Conservation (phyloP, 2,113 vertebrate species). For the Ptychochromis oligacanthus region DNA sequence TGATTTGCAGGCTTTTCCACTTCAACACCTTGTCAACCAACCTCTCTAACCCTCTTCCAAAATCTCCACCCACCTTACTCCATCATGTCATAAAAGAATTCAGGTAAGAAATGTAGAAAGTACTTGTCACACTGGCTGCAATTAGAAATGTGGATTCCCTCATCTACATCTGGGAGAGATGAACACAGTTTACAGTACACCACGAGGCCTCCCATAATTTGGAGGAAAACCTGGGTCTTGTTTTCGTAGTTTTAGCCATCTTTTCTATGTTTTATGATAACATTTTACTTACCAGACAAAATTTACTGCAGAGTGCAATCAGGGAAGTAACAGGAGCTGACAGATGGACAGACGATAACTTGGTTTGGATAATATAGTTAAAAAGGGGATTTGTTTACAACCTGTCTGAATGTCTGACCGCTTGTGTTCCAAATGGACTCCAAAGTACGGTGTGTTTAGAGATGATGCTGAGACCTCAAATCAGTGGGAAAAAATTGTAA, state of each 20-base stretch:
- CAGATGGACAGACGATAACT: constrained; percentile 14
- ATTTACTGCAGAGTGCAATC: constrained; percentile 15
- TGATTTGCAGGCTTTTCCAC: constrained; percentile 72
- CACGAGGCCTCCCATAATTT: constrained; percentile 24
- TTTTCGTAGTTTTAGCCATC: constrained; percentile 24
- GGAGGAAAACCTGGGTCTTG: constrained; percentile 23
- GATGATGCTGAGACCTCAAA: constrained; percentile 2
- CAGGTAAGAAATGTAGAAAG: constrained; percentile 26
- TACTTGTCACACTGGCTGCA: constrained; percentile 14
- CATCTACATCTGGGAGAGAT: constrained; percentile 41
- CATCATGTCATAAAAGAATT: constrained; percentile 43
- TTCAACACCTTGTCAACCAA: constrained; percentile 75
- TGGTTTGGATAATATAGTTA: constrained; percentile 12
- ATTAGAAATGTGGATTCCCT: constrained; percentile 39
- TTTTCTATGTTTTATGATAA: constrained; percentile 13
- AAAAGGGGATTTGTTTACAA: constrained; percentile 33
- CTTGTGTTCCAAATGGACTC: background rate
- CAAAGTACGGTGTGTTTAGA: background rate
- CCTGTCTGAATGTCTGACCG: background rate
- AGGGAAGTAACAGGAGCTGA: background rate
- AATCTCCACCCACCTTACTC: constrained; percentile 33
- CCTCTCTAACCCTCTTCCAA: constrained; percentile 17
- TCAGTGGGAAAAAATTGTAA: background rate
- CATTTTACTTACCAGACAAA: constrained; percentile 12
- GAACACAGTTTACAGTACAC: constrained; percentile 38